Conservation (phyloP, 2,888 invertebrate genomes). For the Chouioia cunea region DNA sequence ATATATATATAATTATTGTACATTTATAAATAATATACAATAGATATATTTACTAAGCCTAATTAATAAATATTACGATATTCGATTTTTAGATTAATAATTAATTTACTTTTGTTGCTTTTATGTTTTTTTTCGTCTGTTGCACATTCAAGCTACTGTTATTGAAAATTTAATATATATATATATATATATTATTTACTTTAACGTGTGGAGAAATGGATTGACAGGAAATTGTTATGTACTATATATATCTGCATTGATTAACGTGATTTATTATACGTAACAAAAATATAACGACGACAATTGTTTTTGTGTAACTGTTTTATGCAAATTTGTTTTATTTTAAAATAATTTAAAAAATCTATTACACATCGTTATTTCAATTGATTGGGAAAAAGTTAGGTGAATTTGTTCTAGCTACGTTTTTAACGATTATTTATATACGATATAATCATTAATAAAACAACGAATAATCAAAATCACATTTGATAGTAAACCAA, state of each 20-base stretch:
- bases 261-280: no score
- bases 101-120: background rate
- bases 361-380: background rate
- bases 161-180: slow-evolving; percentile 1
- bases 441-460: background rate
- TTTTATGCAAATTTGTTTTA: no score
- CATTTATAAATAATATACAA: slow-evolving; percentile 37
- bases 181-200: background rate
- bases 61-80: slow-evolving; percentile 24
- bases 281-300: no score
- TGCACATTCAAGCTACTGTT: background rate
- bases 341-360: background rate
- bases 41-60: slow-evolving; percentile 28
- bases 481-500: background rate
- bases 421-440: background rate
- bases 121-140: background rate
- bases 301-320: background rate
- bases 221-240: no score
- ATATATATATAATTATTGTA: slow-evolving; percentile 36
- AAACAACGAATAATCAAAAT: background rate
- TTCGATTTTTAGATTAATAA: slow-evolving; percentile 30
- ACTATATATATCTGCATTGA: no score
- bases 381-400: background rate
- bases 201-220: no score
- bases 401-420: background rate